Percentiles rank a stretch among this genome's conserved stretches.
Evolutionary conservation across 64 coral and sea anemone species (phyloP).

Genomic region (Stylophora pistillata): DNA sequence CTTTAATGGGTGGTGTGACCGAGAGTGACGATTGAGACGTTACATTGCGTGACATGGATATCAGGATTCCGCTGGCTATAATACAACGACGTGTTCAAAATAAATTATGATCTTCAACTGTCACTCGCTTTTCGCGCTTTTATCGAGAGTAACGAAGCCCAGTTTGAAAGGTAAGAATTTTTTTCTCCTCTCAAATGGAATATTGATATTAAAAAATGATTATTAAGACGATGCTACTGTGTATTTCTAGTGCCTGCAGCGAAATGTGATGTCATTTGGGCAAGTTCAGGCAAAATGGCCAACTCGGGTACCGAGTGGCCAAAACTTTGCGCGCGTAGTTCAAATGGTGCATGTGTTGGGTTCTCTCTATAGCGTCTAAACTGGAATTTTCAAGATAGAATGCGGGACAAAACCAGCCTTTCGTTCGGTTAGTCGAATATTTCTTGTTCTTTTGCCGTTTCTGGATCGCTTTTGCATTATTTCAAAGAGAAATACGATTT

Average conservation of each 20-base stretch:
- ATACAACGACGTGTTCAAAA: neutral
- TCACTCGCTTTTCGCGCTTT: neutral
- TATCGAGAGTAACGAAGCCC: neutral
- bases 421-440: neutral
- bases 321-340: constrained; percentile 81
- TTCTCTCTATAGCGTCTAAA: neutral
- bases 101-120: constrained; percentile 2
- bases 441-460: neutral
- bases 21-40: neutral
- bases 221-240: neutral
- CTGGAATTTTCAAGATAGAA: neutral
- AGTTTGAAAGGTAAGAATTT: neutral
- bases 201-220: neutral
- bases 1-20: too few species aligned
- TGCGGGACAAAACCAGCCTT: neutral
- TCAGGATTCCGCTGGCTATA: constrained; percentile 21
- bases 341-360: constrained; percentile 65
- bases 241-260: neutral
- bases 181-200: neutral
- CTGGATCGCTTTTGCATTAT: too few species aligned
- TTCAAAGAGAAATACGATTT: neutral
- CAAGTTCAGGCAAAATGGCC: constrained; percentile 39
- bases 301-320: constrained; percentile 35
- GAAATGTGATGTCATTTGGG: constrained; percentile 32
- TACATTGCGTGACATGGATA: neutral